phyloP scores from a whole-genome alignment of 2,888 invertebrate genomes.

The Mesorhabditis sp. region DNA sequence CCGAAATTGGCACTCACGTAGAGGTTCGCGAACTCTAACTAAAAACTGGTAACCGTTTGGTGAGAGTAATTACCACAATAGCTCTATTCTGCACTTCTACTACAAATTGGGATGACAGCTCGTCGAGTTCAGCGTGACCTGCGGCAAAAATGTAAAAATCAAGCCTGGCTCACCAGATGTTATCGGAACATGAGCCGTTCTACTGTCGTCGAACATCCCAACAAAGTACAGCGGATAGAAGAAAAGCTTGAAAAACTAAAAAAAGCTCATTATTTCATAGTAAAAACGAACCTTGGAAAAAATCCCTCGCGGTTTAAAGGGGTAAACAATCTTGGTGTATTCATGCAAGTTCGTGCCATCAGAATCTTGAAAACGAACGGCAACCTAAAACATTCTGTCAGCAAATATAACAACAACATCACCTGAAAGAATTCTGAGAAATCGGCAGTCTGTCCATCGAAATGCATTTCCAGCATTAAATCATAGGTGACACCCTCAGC shows the following conservation, averaged over 20 bases:
- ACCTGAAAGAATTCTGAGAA: no score
- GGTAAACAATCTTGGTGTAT: not conserved
- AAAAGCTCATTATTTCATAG: not conserved
- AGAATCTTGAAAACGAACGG: not conserved
- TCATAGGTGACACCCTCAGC: no score
- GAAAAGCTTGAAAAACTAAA: constrained; percentile 16
- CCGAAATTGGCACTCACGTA: constrained; percentile 45
- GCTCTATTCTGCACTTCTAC: constrained; percentile 50
- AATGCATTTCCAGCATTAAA: no score
- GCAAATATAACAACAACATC: not conserved
- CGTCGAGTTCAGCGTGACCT: constrained; percentile 17
- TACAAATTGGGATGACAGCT: constrained; percentile 26
- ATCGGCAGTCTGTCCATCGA: no score
- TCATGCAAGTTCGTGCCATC: not conserved
- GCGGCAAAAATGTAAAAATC: no score
- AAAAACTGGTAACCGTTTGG: constrained; percentile 11
- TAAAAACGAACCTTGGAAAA: no score
- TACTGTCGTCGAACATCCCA: constrained; percentile 41
- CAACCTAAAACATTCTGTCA: not conserved
- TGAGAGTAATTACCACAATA: constrained; percentile 35
- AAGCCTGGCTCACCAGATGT: constrained; percentile 19
- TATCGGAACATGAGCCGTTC: constrained; percentile 19
- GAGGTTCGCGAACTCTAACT: constrained; percentile 37
- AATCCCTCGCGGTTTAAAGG: no score
- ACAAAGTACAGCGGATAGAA: constrained; percentile 50